Conservation (phyloP, 2,888 invertebrate genomes). For the Netelia fuscicornis region DNA sequence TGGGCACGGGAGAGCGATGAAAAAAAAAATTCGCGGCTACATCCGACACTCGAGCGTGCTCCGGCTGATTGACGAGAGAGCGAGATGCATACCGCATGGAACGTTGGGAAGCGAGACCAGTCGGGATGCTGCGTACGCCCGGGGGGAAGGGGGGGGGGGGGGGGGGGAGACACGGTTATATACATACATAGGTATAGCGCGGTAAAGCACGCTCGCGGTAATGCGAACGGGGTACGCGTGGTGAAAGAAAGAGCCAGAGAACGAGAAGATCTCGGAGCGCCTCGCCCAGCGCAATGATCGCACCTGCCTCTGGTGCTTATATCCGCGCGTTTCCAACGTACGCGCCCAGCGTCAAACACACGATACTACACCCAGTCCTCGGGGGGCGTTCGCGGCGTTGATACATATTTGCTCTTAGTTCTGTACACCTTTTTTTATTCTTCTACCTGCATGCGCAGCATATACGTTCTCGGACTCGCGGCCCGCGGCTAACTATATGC, state of each 20-base stretch:
- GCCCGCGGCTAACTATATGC: slow-evolving; percentile 39
- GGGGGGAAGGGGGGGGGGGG: neutral
- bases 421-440: slow-evolving; percentile 20
- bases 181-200: slow-evolving; percentile 60
- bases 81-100: slow-evolving; percentile 53
- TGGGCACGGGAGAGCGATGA: slow-evolving; percentile 40
- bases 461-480: slow-evolving; percentile 19
- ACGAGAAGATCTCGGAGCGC: slow-evolving; percentile 53
- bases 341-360: slow-evolving; percentile 61
- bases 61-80: slow-evolving; percentile 82
- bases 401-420: slow-evolving; percentile 73
- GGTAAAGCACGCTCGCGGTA: slow-evolving; percentile 83
- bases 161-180: neutral
- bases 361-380: slow-evolving; percentile 62
- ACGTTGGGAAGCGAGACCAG: slow-evolving; percentile 4
- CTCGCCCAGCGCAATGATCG: slow-evolving; percentile 65
- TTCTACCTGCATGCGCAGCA: neutral
- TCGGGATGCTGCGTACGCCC: slow-evolving; percentile 23
- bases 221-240: slow-evolving; percentile 77
- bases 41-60: slow-evolving; percentile 55
- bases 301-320: slow-evolving; percentile 59
- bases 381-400: slow-evolving; percentile 69
- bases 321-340: slow-evolving; percentile 33
- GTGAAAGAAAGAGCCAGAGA: slow-evolving; percentile 32
- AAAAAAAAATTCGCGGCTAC: slow-evolving; percentile 50